phyloP scores from a whole-genome alignment of 1,140 invertebrate genomes.

The Galendromus occidentalis region DNA sequence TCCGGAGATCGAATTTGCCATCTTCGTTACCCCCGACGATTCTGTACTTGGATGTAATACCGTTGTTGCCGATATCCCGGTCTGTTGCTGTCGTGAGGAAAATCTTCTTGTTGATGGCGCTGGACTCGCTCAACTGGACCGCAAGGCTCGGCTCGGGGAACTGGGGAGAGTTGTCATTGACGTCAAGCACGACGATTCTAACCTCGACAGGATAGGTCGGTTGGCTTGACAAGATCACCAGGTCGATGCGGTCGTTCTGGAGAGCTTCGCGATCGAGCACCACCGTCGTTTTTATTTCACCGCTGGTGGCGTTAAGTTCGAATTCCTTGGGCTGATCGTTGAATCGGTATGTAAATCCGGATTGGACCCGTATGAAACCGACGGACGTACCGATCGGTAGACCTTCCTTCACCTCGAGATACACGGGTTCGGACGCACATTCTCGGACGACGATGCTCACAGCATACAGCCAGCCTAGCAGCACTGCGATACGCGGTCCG shows the following conservation, averaged over 20 bases:
- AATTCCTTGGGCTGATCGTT: slow-evolving; percentile 72
- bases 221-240: slow-evolving; percentile 70
- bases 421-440: neutral
- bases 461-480: too few species aligned
- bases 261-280: slow-evolving; percentile 59
- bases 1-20: slow-evolving; percentile 60
- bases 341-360: slow-evolving; percentile 56
- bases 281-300: slow-evolving; percentile 56
- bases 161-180: slow-evolving; percentile 71
- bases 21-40: slow-evolving; percentile 70
- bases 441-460: too few species aligned
- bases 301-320: slow-evolving; percentile 49
- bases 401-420: slow-evolving; percentile 57
- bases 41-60: slow-evolving; percentile 60
- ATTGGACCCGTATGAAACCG: slow-evolving; percentile 60
- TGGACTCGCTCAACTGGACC: slow-evolving; percentile 71
- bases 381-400: slow-evolving; percentile 56
- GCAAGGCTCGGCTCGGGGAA: slow-evolving; percentile 69
- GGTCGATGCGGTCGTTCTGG: slow-evolving; percentile 52
- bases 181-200: slow-evolving; percentile 55
- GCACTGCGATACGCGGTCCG: too few species aligned
- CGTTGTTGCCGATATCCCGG: slow-evolving; percentile 59
- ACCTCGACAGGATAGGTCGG: slow-evolving; percentile 84
- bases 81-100: slow-evolving; percentile 70
- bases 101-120: slow-evolving; percentile 58